Evolutionary conservation across 2,888 invertebrate species (phyloP).

Genomic region (Andrena chrysosceles): DNA sequence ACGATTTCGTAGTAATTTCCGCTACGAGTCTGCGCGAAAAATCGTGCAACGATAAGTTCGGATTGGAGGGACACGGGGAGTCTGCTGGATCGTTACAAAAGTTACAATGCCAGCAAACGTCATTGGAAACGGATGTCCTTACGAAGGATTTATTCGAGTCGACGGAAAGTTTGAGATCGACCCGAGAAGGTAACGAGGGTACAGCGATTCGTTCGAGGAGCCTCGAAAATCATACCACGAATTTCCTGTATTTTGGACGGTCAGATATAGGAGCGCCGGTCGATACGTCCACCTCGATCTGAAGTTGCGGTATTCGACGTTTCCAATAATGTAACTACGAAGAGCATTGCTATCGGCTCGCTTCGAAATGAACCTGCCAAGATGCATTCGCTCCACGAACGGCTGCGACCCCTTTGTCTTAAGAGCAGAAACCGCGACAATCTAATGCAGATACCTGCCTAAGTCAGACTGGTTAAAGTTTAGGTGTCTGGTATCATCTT

Average conservation of each 20-base stretch:
- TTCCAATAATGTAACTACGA: conserved; percentile 41
- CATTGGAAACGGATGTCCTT: conserved; percentile 24
- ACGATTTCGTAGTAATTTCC: no score
- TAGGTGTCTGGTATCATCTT: background rate
- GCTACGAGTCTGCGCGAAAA: background rate
- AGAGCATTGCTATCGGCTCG: conserved; percentile 24
- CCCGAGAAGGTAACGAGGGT: conserved; percentile 18
- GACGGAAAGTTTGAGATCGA: conserved; percentile 5
- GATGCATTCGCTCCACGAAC: conserved; percentile 17
- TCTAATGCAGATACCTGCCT: no score
- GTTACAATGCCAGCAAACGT: conserved; percentile 25
- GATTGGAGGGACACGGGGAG: background rate
- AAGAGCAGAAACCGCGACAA: background rate
- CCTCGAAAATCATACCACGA: conserved; percentile 19
- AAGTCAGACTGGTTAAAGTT: background rate
- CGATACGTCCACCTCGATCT: conserved; percentile 24
- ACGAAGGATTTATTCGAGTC: conserved; percentile 29
- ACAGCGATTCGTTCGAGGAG: conserved; percentile 2
- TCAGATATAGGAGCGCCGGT: background rate
- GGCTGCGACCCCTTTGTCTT: conserved; percentile 20
- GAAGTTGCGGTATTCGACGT: conserved; percentile 37
- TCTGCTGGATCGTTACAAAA: conserved; percentile 5
- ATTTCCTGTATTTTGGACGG: conserved; percentile 33
- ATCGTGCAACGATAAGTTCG: background rate
- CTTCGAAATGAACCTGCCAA: conserved; percentile 41